phyloP scores from a whole-genome alignment of 1,140 invertebrate species.

The Triops longicaudatus region DNA sequence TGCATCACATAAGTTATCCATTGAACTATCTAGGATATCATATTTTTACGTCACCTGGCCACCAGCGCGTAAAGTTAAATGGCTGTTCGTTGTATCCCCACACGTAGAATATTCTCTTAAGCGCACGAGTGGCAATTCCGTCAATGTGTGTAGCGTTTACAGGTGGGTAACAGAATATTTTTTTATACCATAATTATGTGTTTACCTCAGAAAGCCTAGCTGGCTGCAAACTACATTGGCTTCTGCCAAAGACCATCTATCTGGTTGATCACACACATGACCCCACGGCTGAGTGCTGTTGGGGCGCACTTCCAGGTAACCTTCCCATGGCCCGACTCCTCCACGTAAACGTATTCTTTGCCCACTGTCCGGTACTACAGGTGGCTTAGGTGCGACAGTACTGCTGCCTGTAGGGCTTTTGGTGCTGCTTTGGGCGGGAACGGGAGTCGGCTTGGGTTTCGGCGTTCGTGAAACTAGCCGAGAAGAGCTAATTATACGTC shows the following conservation, averaged over 20 bases:
- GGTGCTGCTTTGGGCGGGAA: background rate
- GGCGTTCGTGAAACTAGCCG: background rate
- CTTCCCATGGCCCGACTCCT: conserved; percentile 43
- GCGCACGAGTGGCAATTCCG: too few relatives aligned
- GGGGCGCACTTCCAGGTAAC: conserved; percentile 46
- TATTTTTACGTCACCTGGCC: too few relatives aligned
- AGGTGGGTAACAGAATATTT: background rate
- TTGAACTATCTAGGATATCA: too few relatives aligned
- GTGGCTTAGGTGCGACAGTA: background rate
- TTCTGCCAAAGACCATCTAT: conserved; percentile 45
- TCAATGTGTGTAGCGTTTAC: too few relatives aligned
- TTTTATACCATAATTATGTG: background rate
- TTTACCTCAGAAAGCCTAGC: conserved; percentile 46
- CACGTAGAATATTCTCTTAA: too few relatives aligned
- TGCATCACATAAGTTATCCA: background rate
- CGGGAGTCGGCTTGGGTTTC: background rate
- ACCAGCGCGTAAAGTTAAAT: too few relatives aligned
- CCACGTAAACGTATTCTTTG: conserved; percentile 46
- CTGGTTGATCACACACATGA: conserved; percentile 43
- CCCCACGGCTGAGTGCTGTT: conserved; percentile 43
- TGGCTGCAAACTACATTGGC: conserved; percentile 48
- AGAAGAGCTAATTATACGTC: conserved; percentile 6
- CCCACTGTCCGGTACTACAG: conserved; percentile 33
- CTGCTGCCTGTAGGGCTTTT: background rate
- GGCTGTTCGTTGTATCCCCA: too few relatives aligned